These are phyloP conservation scores for Tapera naevia DNA, from an alignment of 2,797 vertebrate genomes.

Conservation along the genomic window DNA sequence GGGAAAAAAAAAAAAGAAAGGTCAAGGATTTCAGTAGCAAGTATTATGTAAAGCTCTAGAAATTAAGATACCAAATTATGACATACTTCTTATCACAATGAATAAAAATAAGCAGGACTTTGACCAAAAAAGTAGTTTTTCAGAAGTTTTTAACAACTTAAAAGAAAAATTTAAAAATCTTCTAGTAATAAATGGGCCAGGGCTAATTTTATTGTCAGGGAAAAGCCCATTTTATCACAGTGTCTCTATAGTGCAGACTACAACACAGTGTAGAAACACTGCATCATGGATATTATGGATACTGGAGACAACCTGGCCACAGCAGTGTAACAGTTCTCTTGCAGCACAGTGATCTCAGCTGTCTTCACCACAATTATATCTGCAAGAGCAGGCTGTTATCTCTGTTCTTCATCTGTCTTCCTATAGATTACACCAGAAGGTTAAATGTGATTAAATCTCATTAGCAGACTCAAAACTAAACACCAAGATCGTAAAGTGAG, in stretches of 20 bases:
- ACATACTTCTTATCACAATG: neutral
- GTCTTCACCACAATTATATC: neutral
- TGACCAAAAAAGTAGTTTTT: neutral
- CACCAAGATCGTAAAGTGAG: neutral
- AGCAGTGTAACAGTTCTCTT: neutral
- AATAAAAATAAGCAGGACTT: neutral
- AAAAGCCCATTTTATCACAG: neutral
- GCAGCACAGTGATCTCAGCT: neutral
- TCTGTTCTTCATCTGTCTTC: slow-evolving; percentile 1
- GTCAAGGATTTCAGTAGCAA: neutral
- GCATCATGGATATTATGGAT: neutral
- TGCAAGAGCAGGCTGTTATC: neutral
- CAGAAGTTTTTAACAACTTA: neutral
- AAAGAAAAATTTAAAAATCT: neutral
- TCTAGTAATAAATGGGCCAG: neutral
- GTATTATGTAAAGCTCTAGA: neutral
- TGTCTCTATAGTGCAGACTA: neutral
- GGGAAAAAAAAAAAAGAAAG: neutral
- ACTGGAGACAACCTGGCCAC: neutral
- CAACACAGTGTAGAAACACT: neutral
- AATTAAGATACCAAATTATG: neutral
- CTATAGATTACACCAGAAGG: neutral
- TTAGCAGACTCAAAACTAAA: neutral
- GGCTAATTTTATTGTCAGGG: neutral
- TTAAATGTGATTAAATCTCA: neutral